Evolutionary conservation across 2,888 invertebrate genomes (phyloP), one percentile per base, ranked within the genome.

Genomic region (Andrena bucephala): DNA sequence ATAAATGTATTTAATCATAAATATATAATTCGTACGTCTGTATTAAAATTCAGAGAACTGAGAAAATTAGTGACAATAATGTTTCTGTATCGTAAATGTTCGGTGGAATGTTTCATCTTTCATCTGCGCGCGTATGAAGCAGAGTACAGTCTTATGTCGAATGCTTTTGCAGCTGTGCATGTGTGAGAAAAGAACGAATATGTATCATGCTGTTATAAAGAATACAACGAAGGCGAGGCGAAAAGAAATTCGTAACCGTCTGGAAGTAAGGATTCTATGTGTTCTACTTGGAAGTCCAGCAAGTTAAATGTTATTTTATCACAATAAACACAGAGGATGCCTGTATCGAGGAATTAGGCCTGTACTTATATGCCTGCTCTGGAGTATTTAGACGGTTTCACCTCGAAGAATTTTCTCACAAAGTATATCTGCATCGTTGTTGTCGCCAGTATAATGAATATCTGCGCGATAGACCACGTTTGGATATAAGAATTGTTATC

Each of bases 401-500:
- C 91, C 96, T 98, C 97, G 93, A 99, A 99, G 13, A 99, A 94
- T 94, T 98, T 97, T 85, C 98, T 96, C 16, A 99, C 97, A 94
- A 98, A 98, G 93, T 96, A 97, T 1, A 98, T 98, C 94, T 98
- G 98, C 66, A 97, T 93, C 0, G 96, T 95, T 10, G 97, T 97
- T 0, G 98, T 97, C 0, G 96, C 95, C 67, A 97, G 94, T 84
- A 99, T 97, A 0, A 98, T 97, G 33, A 97, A 77, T 86, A 98
- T 97, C 95, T 99, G 98, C 69, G 97, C 95, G 2, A 98, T 90
- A 0, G 99, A 99, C 97, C 98, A 99, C 81, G 96, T 96, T 83
- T 97, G 95, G n/a, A 99, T 97, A 93, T 98, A 98, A 5, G 95
- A 94, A 93, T 98, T 97, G 93, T 98, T 98, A 91, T 97, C 97